These are phyloP conservation scores for Ciconia stormi DNA, from an alignment of 2,113 vertebrate species.

Conservation along the genomic window DNA sequence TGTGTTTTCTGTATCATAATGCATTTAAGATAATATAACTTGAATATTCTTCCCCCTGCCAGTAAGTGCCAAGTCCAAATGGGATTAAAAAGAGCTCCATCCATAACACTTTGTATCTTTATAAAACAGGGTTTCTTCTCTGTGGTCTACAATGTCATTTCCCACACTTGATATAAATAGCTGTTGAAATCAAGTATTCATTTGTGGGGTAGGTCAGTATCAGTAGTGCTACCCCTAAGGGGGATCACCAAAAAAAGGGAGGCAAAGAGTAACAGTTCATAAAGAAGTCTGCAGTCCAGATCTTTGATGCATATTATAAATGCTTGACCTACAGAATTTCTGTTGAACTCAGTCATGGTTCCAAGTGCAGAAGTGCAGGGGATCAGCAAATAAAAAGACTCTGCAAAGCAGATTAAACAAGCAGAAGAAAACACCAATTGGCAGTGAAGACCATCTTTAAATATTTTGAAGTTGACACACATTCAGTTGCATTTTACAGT, in stretches of 20 bases:
- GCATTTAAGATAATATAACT: neutral
- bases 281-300: neutral
- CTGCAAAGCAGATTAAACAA: conserved; percentile 9
- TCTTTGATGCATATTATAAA: neutral
- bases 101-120: neutral
- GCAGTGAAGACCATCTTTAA: neutral
- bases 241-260: neutral
- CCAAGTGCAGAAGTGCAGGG: neutral
- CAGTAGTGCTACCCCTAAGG: neutral
- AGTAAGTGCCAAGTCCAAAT: neutral
- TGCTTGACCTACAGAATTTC: neutral
- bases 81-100: neutral
- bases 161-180: neutral
- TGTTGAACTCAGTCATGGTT: neutral
- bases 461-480: neutral
- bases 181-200: neutral
- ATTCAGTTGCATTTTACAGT: neutral
- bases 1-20: neutral
- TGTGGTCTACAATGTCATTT: neutral
- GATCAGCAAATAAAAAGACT: conserved; percentile 1
- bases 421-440: neutral
- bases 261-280: neutral
- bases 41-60: neutral
- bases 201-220: neutral
- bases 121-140: neutral